These are phyloP conservation scores for Spheniscus humboldti DNA, from an alignment of 2,797 vertebrate species.

Conservation along the genomic window DNA sequence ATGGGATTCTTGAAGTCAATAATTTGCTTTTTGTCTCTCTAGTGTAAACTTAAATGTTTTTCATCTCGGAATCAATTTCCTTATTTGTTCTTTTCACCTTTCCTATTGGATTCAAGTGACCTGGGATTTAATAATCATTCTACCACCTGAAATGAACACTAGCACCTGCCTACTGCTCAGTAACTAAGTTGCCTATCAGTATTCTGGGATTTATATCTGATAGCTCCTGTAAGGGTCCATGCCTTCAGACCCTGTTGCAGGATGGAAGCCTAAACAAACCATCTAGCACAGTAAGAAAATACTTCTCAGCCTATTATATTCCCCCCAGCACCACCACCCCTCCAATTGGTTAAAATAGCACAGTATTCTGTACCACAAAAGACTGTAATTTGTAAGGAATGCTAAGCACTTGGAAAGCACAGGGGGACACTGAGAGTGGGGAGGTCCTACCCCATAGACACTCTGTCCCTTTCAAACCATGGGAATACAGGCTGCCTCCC, in stretches of 20 bases:
- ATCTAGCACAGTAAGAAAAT: slow-evolving; percentile 7
- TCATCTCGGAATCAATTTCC: slow-evolving; percentile 11
- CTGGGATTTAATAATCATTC: background rate
- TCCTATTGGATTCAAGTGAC: background rate
- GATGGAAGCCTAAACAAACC: slow-evolving; percentile 31
- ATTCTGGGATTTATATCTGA: background rate
- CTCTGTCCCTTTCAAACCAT: slow-evolving; percentile 27
- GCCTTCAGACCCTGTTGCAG: background rate
- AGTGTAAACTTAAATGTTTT: slow-evolving; percentile 23
- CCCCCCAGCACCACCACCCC: background rate
- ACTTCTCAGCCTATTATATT: slow-evolving; percentile 31
- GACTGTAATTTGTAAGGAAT: slow-evolving; percentile 59
- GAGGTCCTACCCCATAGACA: slow-evolving; percentile 1
- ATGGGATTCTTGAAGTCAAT: slow-evolving; percentile 26
- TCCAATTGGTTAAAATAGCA: slow-evolving; percentile 28
- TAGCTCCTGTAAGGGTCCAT: background rate
- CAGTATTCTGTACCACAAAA: slow-evolving; percentile 27
- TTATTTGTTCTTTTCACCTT: background rate
- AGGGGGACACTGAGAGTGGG: slow-evolving; percentile 1
- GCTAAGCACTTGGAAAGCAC: slow-evolving; percentile 33
- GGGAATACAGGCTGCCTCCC: slow-evolving; percentile 14
- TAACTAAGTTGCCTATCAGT: background rate
- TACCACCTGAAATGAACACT: background rate
- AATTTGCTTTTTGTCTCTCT: slow-evolving; percentile 38
- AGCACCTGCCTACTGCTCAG: background rate